Base-by-base conservation (phyloP, 2,797 vertebrate genomes). In the Lophius americanus region DNA sequence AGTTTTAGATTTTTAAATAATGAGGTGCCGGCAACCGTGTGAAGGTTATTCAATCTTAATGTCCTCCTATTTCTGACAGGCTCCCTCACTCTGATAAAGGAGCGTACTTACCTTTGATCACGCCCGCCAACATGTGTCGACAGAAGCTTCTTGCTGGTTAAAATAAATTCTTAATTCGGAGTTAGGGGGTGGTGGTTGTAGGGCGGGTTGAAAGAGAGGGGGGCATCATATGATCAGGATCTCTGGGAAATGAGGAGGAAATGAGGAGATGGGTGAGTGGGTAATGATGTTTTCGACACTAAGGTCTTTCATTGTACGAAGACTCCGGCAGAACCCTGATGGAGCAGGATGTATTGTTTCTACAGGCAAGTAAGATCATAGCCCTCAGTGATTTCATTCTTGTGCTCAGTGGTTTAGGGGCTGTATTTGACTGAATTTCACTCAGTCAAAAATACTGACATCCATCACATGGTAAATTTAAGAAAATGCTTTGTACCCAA, bases 21-120 rank as follows among this genome's bases (percentile, higher is more conserved):
- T 92, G 92, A 92, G 91, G 91, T 79, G 84, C 89, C 79, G 78
- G 87, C 87, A 91, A 91, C 83, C 85, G 85, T 89, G 91, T 92
- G 93, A 94, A 92, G 92, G 92, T 94, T 93, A 93, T 93, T 93
- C 92, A 94, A 92, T 94, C 92, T 94, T 94, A 94, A 94, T 94
- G 92, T 93, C 90, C 91, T 90, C 90, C 85, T 85, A 85, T 93
- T 92, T 90, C 92, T 92, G 92, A 92, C 90, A 88, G 91, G 86
- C 89, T 89, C 88, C 74, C 89, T 88, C 87, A 87, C 90, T 92
- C 90, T 91, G 90, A 92, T 92, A 92, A 93, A 91, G 89, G 84
- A 91, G 89, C 74, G 58, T 33, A 36, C 84, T 82, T 88, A 93
- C 91, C 92, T 94, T 94, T 94, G 93, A 94, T 94, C 92, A 93